Percentiles rank a stretch among this genome's conserved stretches.
phyloP scores from a whole-genome alignment of 1,140 invertebrate genomes.

The Propsilocerus akamusi region DNA sequence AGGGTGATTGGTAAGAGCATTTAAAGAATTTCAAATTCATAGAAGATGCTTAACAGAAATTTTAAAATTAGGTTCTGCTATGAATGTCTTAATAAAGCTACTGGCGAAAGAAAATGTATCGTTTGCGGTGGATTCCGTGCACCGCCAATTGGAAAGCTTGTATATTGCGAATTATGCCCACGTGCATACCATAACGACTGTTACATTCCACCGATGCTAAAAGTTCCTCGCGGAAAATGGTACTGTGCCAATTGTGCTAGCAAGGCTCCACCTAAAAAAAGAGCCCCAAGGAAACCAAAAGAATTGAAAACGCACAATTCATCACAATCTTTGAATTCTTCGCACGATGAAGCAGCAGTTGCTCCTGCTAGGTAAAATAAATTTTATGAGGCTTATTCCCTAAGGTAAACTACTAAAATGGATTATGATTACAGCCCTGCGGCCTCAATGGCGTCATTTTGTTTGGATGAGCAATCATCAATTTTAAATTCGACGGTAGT shows the following conservation, averaged over 20 bases:
- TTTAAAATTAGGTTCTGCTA: conserved; percentile 60
- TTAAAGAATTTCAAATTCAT: conserved; percentile 7
- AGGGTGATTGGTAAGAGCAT: conserved; percentile 85
- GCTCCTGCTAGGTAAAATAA: conserved; percentile 19
- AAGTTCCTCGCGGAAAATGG: conserved; percentile 76
- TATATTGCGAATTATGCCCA: conserved; percentile 75
- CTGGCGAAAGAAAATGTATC: conserved; percentile 68
- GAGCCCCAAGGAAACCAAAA: conserved; percentile 26
- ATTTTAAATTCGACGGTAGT: no score
- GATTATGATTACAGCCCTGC: conserved; percentile 22
- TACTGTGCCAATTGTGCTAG: conserved; percentile 64
- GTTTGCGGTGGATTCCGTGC: conserved; percentile 64
- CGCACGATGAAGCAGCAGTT: conserved; percentile 25
- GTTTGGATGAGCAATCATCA: conserved; percentile 13
- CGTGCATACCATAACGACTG: conserved; percentile 85
- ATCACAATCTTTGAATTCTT: conserved; percentile 24
- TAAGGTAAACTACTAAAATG: conserved; percentile 3
- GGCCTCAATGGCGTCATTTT: conserved; percentile 28
- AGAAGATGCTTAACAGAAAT: neutral
- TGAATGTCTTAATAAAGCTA: conserved; percentile 93
- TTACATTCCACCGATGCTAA: conserved; percentile 67
- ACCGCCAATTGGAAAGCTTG: conserved; percentile 41
- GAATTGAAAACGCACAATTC: conserved; percentile 17
- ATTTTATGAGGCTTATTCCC: neutral
- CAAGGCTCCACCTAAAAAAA: conserved; percentile 48